Base-by-base conservation (phyloP, 2,113 vertebrate genomes). In the Callopanchax toddi region DNA sequence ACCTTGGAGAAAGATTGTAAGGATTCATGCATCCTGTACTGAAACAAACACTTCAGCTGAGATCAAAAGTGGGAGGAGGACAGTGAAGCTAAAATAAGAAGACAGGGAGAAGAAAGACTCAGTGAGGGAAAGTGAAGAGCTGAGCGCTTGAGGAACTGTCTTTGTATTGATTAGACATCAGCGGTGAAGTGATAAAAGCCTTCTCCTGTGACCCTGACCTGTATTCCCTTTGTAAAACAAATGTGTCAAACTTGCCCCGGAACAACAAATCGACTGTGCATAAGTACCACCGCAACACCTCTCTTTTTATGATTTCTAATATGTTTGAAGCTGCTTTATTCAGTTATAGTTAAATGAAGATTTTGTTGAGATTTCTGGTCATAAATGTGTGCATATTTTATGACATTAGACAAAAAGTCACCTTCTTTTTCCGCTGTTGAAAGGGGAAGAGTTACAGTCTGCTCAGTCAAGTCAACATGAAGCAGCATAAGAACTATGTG, bases 131-230 rank as follows among this genome's bases (percentile, higher is more conserved):
- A 55, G 51, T 60, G 42, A 73, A 57, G 13, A 45, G 56, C 32
- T 51, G 67, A 50, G 62, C 54, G 48, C 59, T 7, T 52, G 67
- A 20, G 62, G 70, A 83, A 76, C 32, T 61, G 46, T 60, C 74
- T 54, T 63, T 49, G 9, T 81, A 86, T 86, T 78, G 83, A 83
- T 89, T 82, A 42, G 49, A 68, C 73, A 74, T 79, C 68, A 67
- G 21, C 68, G 59, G 12, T 42, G 3, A 13, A 21, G 22, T 25
- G 58, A 60, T 79, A 49, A 83, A 78, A 84, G 79, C 60, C 66
- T 60, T 72, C 68, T 86, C 60, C 62, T 70, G 17, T 82, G 79
- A 84, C 79, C 81, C 71, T 78, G 83, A 81, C 26, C 68, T 36
- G 18, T 29, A 6, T 29, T 73, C 23, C 25, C 55, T 59, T 71